Evolutionary conservation across 2,113 vertebrate genomes (phyloP).

Genomic region (Protobothrops mucrosquamatus): DNA sequence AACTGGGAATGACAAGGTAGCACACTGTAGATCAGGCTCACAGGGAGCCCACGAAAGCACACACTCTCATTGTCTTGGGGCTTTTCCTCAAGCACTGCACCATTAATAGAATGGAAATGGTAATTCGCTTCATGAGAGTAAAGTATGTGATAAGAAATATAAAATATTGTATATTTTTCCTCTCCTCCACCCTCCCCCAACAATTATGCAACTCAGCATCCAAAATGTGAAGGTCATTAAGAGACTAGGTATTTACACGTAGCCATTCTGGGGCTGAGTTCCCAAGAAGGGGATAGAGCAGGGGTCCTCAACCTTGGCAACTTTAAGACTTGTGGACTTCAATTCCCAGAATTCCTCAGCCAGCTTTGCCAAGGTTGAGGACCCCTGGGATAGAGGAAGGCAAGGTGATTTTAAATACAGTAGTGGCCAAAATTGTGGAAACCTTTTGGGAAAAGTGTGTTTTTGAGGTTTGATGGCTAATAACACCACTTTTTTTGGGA

Average conservation of each 20-base stretch:
- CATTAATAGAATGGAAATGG: not conserved
- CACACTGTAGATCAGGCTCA: not conserved
- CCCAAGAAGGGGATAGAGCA: not conserved
- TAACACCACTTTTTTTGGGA: no score
- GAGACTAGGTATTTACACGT: conserved; percentile 4
- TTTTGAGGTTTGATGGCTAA: no score
- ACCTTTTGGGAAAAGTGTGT: no score
- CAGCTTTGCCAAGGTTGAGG: no score
- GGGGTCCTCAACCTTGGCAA: no score
- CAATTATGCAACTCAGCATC: conserved; percentile 6
- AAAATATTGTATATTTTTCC: not conserved
- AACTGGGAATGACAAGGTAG: not conserved
- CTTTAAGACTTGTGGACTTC: no score
- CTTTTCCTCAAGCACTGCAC: not conserved
- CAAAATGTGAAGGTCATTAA: not conserved
- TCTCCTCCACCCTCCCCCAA: not conserved
- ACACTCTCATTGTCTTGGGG: not conserved
- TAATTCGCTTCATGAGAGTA: not conserved
- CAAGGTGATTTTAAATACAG: no score
- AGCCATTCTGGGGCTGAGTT: not conserved
- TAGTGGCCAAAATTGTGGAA: no score
- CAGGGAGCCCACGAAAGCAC: not conserved
- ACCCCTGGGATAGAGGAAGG: not conserved
- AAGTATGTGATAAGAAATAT: conserved; percentile 3
- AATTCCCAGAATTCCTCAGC: no score